Evolutionary conservation across 2,113 vertebrate species (phyloP).

Genomic region (Lynx canadensis): DNA sequence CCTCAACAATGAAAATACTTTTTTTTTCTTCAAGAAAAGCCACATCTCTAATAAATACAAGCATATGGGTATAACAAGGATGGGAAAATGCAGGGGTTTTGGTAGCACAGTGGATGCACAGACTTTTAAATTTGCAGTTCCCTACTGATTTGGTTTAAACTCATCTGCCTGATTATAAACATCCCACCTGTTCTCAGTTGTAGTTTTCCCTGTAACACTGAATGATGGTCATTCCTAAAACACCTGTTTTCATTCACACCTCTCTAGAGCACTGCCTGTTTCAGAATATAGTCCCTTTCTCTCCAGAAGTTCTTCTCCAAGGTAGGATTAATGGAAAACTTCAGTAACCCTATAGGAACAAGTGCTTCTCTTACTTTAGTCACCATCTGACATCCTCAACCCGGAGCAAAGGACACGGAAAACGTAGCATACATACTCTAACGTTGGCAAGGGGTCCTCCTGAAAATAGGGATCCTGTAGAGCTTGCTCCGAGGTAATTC

Average conservation of each 20-base stretch:
- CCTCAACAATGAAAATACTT: not conserved
- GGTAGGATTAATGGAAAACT: not conserved
- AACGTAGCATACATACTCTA: conserved; percentile 90
- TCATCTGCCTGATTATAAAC: not conserved
- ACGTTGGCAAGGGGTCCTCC: conserved; percentile 96
- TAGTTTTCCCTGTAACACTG: not conserved
- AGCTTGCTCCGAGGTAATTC: conserved; percentile 98
- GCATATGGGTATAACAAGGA: not conserved
- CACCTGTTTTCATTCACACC: not conserved
- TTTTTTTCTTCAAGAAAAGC: not conserved
- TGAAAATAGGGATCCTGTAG: conserved; percentile 98
- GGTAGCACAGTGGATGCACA: not conserved
- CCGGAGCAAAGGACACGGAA: not conserved
- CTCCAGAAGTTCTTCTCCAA: not conserved
- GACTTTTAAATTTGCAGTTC: not conserved
- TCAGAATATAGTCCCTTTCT: not conserved
- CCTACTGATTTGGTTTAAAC: not conserved
- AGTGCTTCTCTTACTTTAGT: conserved; percentile 23
- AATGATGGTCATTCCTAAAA: not conserved
- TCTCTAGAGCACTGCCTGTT: conserved; percentile 3
- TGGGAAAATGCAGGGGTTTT: not conserved
- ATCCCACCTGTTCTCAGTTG: not conserved
- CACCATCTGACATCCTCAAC: not conserved
- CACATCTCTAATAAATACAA: not conserved
- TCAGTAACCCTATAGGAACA: not conserved